Base-by-base conservation (phyloP, 2,888 invertebrate genomes). In the Sarcophaga rosellei region DNA sequence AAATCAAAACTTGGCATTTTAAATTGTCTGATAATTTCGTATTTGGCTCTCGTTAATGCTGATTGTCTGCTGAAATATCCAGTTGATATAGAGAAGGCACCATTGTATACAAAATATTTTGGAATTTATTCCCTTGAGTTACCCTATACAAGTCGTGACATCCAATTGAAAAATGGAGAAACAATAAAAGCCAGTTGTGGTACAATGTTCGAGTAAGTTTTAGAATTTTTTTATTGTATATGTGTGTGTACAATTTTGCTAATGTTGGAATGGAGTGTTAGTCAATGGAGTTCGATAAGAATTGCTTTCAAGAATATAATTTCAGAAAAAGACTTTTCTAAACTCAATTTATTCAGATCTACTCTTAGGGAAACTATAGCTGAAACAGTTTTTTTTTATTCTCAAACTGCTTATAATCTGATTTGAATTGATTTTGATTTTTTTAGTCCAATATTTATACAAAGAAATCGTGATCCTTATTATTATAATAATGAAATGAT, bases 201-300 rank as follows among this genome's bases (percentile, higher is more conserved):
- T 2, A 82, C 81, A 17, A 17, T 45, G 11, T 82, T 82, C 17
- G 76, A 20, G 81, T 82, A 72, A 61, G 23, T 61, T 15, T 15
- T 15, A 17, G 53, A 53, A 53, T 53, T 53, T 53, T 53, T 15
- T 15, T 17, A 53, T 53, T 53, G 17, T 53, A 4, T 17, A 17
- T 17, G 17, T 15, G 47, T 25, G 25, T 25, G 0, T 6, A 1
- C 25, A 6, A 25, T 25, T 25, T 25, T 6, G 6, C 6, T 5
- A 6, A 25, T 25, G 6, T 25, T 25, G 25, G 1, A 25, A 23
- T n/a, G 25, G 6, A 6, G 10, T 2, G n/a, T n/a, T n/a, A 10
- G 8, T 8, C 35, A 1, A 35, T 10, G 35, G 2, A 35, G 35
- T 35, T 10, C 35, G 8, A 8, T 35, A 35, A 8, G 35, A 8